Evolutionary conservation across 1,140 invertebrate species (phyloP).

Genomic region (Cydia strobilella): DNA sequence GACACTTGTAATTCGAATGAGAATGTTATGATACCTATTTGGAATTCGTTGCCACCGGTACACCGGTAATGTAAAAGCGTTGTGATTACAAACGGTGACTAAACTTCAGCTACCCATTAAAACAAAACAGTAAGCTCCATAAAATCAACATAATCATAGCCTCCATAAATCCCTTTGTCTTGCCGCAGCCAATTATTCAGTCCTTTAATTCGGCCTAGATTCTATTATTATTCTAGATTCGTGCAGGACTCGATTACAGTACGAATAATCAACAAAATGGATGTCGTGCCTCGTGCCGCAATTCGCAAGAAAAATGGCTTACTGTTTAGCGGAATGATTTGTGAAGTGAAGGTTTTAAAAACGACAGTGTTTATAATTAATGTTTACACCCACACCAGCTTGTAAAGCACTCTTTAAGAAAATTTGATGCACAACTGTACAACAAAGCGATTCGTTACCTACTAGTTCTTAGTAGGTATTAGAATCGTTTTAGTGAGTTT

Average conservation of each 20-base stretch:
- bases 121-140: not conserved
- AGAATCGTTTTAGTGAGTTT: too few relatives aligned
- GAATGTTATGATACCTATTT: too few relatives aligned
- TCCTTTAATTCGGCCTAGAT: constrained; percentile 15
- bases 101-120: constrained; percentile 4
- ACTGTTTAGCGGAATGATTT: not conserved
- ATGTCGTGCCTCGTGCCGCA: not conserved
- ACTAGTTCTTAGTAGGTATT: too few relatives aligned
- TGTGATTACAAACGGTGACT: not conserved
- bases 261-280: constrained; percentile 29
- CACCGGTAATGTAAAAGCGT: not conserved
- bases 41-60: too few relatives aligned
- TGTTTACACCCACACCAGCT: too few relatives aligned
- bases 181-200: constrained; percentile 18
- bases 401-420: too few relatives aligned
- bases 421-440: too few relatives aligned
- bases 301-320: constrained; percentile 13
- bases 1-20: too few relatives aligned
- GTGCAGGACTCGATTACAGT: constrained; percentile 30
- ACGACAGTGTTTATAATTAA: not conserved
- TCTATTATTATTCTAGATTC: not conserved
- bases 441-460: too few relatives aligned
- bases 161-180: constrained; percentile 14
- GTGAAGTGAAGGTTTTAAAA: not conserved
- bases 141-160: constrained; percentile 24